Evolutionary conservation across 2,113 vertebrate genomes (phyloP), one percentile per base, ranked within the genome.

Genomic region (Thalassoma bifasciatum): DNA sequence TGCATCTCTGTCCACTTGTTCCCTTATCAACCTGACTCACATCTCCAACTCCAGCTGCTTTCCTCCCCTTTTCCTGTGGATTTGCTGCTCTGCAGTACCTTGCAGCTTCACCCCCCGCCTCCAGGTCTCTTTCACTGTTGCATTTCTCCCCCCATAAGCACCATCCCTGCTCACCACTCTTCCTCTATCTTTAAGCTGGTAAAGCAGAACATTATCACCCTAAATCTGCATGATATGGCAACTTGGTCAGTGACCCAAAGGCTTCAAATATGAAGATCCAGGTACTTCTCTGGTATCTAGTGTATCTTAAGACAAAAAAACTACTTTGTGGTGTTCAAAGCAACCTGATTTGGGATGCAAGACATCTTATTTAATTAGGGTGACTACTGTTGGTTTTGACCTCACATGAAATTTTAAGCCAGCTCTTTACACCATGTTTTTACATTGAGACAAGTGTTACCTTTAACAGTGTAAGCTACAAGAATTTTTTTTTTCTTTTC

Each of bases 21-120:
- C 19, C 21, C 79, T 81, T 72, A 71, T 81, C 47, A 21, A 54
- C 64, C 17, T 16, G n/a, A 37, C 65, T 53, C 62, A 80, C 66
- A 40, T 77, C 36, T 74, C 38, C 38, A 46, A 34, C 67, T 53
- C 23, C 73, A 57, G 66, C 53, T 65, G 44, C 52, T 61, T 42
- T 49, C 11, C 47, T 36, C 38, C 38, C 22, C 5, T 61, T 38
- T 70, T 73, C 44, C 52, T 23, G 36, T 51, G 62, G 54, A 68
- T 77, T 68, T 73, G 54, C 53, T 46, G 51, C 56, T 63, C 69
- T 34, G 70, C 77, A 42, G 81, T 59, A 54, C 24, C 46, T 61
- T 64, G 10, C 58, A 57, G 62, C 30, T 44, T 82, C 57, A 38
- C 52, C 44, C 65, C 65, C 60, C 66, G 49, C 24, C 13, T 19